Evolutionary conservation across 1,140 invertebrate species (phyloP), one percentile per base, ranked within the genome.

Genomic region (Piezodorus guildinii): DNA sequence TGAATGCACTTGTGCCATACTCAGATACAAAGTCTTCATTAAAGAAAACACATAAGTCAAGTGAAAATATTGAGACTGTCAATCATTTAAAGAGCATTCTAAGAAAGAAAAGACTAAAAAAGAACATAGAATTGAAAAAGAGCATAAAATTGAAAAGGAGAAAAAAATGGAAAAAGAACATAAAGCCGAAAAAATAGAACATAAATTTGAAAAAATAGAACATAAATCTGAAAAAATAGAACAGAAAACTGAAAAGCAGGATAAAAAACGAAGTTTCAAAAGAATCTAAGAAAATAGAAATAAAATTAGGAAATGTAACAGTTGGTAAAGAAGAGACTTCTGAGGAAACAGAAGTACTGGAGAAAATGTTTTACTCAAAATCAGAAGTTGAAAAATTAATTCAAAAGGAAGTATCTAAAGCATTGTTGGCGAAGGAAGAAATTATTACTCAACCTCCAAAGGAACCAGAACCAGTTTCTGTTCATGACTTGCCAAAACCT

Each of bases 331-430:
- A 56, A 15, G 52, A 56, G 23, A 21, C 15, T 23, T 58, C 15
- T 60, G 21, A 30, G 17, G 43, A 49, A 14, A 65, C 14, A 23
- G 21, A 65, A 23, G n/a, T 54, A 3, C 16, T 39, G 9, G 58
- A 64, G 27, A 54, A 64, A 51, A 64, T 54, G 27, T 21, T 51
- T 12, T 62, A 62, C 30, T 62, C 66, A 23, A 69, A 69, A 66
- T 19, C 63, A n/a, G 66, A 69, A 52, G 66, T 67, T 16, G 64
- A 67, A 23, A 58, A 66, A 62, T 64, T 66, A 30, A 56, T 69
- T 8, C 62, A 67, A 43, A 58, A 67, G 17, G 66, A 69, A 63
- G n/a, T 69, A n/a, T 54, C 62, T 9, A 69, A 69, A 61, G 60
- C 66, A 19, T 54, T 64, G 10, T 25, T 58, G 10, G n/a, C 16